Evolutionary conservation across 2,888 invertebrate genomes (phyloP), one percentile per base, ranked within the genome.

Genomic region (Leucoptera coffeella): DNA sequence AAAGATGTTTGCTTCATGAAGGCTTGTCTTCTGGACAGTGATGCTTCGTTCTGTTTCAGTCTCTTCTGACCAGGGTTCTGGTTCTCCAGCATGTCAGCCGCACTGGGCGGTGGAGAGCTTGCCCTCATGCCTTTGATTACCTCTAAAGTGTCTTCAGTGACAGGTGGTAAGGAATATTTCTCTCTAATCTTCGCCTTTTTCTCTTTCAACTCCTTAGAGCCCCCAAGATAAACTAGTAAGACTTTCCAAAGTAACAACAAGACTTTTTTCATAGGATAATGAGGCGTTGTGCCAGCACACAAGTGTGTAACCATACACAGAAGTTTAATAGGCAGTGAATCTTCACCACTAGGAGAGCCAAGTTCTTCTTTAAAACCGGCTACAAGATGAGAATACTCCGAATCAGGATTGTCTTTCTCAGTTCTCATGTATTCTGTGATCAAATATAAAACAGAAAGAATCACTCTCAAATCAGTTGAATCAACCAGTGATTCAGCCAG

Each of bases 211-310:
- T 84, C 82, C 30, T 85, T 81, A 45, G 90, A 89, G 5, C 96
- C 97, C 12, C 99, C 99, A 25, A 99, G 69, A 9, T 89, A 85
- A 2, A 95, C 82, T 27, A 99, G 71, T 30, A 96, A 79, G 7
- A 92, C 78, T 69, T 99, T 99, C 99, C 99, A 99, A 2, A 96
- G 55, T 11, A 99, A 65, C 25, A 99, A 65, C 11, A 99, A 72
- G 7, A 97, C 90, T 65, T 99, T 99, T 54, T 95, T 96, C 82
- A 99, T 96, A 3, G 99, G 99, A 62, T 94, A 97, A 65, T 97
- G 95, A 11, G 96, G 93, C 4, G 92, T 88, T 14, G 86, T 83
- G 2, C 96, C 96, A 39, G 92, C 90, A 60, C 97, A 97, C 50
- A 97, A 93, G 39, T 87, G 80, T 15, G 94, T 94, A 14, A 97